A percentile compares a stretch with the other conserved stretches of the same genome.
phyloP scores from a whole-genome alignment of 2,797 vertebrate species.

The Glossophaga mutica region DNA sequence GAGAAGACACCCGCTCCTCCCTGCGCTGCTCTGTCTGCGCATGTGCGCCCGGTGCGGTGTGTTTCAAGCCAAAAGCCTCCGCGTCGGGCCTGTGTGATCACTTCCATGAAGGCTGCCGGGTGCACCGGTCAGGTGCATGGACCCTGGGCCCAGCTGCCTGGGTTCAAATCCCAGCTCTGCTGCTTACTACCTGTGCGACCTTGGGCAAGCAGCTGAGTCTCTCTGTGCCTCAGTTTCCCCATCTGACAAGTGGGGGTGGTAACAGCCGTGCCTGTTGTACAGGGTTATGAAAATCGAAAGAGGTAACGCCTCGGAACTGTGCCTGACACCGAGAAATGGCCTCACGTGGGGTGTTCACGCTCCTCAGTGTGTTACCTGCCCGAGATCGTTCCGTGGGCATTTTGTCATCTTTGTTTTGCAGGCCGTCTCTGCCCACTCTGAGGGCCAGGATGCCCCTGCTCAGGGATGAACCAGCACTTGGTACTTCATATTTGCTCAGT shows the following conservation, averaged over 20 bases:
- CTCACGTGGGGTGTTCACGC: background rate
- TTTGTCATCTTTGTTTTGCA: background rate
- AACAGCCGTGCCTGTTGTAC: background rate
- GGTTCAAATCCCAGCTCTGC: background rate
- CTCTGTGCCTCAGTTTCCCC: background rate
- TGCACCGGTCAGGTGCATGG: accelerated
- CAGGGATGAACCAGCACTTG: too few relatives aligned
- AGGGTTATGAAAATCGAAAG: background rate
- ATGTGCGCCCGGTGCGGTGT: background rate
- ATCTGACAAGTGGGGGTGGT: background rate
- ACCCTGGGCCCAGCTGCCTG: background rate
- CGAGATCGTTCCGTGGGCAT: background rate
- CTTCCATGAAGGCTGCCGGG: background rate
- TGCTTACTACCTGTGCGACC: background rate
- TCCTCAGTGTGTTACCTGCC: background rate
- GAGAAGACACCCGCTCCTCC: background rate
- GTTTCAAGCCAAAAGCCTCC: background rate
- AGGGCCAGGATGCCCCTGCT: background rate
- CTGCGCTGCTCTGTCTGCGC: background rate
- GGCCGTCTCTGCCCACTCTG: background rate
- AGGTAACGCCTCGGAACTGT: background rate
- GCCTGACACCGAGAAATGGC: background rate
- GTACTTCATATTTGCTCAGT: background rate
- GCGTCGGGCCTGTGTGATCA: background rate
- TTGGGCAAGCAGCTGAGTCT: background rate